These are phyloP conservation scores for Acrocephalus scirpaceus DNA, from an alignment of 2,797 vertebrate genomes.

Conservation along the genomic window DNA sequence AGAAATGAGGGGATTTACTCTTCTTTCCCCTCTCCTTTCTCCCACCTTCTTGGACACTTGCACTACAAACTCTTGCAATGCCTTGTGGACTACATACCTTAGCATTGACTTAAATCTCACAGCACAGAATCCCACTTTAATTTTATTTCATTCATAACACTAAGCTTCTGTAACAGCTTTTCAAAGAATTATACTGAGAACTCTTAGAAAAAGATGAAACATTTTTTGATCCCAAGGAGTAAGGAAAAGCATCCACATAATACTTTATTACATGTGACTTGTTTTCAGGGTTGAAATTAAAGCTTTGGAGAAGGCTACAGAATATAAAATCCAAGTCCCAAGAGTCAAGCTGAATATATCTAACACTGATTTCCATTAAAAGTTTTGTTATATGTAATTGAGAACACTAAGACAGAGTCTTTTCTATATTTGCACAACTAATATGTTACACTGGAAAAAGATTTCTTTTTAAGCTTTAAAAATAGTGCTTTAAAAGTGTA, in stretches of 20 bases:
- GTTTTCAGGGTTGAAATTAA: not conserved
- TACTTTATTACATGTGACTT: not conserved
- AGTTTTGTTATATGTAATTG: not conserved
- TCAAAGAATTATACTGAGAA: not conserved
- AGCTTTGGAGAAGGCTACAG: not conserved
- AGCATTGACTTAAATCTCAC: not conserved
- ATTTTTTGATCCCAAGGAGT: not conserved
- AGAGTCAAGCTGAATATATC: not conserved
- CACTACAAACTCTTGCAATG: not conserved
- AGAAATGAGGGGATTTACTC: not conserved
- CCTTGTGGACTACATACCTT: not conserved
- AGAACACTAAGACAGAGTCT: not conserved
- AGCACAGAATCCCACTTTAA: not conserved
- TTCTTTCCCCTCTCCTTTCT: not conserved
- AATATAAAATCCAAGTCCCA: not conserved
- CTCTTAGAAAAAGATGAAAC: not conserved
- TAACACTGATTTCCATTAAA: not conserved
- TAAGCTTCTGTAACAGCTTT: not conserved
- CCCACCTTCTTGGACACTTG: not conserved
- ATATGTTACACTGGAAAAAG: fast-evolving
- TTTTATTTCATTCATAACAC: not conserved
- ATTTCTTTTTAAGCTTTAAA: not conserved
- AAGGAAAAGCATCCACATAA: not conserved
- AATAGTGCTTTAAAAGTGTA: not conserved
- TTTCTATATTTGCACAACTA: not conserved